A percentile compares a stretch with the other conserved stretches of the same genome.
phyloP scores from a whole-genome alignment of 2,113 vertebrate genomes.

The Corynorhinus townsendii region DNA sequence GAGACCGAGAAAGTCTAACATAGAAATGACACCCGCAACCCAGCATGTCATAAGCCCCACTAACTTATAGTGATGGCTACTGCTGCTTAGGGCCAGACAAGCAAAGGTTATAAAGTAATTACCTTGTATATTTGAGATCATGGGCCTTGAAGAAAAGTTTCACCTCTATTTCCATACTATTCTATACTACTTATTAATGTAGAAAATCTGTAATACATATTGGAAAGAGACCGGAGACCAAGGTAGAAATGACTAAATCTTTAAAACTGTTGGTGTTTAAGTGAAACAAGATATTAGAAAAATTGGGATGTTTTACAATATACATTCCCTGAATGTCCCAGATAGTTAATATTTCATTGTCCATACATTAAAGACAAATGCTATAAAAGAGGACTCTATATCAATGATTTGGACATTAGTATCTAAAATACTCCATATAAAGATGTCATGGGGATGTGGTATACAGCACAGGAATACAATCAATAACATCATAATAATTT shows the following conservation, averaged over 20 bases:
- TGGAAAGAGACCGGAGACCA: not conserved
- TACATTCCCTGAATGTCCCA: not conserved
- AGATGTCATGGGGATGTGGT: not conserved
- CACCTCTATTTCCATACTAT: not conserved
- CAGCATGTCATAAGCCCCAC: not conserved
- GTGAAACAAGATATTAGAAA: not conserved
- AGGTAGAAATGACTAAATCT: not conserved
- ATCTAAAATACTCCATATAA: not conserved
- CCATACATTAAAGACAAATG: not conserved
- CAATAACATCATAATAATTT: not conserved
- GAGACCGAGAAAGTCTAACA: not conserved
- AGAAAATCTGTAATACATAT: not conserved
- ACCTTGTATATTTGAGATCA: not conserved
- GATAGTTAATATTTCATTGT: not conserved
- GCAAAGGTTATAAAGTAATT: not conserved
- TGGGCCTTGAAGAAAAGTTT: not conserved
- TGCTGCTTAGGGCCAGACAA: not conserved
- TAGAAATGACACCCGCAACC: not conserved
- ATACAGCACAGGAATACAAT: not conserved
- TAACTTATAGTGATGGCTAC: not conserved
- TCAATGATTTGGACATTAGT: not conserved
- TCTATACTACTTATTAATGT: not conserved
- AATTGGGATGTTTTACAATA: not conserved
- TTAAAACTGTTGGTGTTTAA: not conserved
- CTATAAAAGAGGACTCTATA: not conserved